phyloP scores from a whole-genome alignment of 2,113 vertebrate genomes.

The Rhinolophus ferrumequinum region DNA sequence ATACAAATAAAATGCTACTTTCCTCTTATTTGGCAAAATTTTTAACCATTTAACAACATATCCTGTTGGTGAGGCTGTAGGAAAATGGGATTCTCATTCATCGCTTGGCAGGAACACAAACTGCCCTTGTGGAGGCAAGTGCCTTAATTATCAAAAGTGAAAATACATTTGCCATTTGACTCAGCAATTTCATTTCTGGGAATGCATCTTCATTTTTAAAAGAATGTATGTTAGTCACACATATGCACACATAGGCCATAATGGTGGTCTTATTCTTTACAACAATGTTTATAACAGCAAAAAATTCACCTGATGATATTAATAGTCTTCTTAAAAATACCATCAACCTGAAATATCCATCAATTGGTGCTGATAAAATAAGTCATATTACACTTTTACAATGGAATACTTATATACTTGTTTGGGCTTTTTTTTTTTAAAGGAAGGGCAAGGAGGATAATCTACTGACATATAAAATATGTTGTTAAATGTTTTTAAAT shows the following conservation, averaged over 20 bases:
- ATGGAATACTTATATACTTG: not conserved
- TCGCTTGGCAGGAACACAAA: not conserved
- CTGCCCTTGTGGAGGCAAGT: not conserved
- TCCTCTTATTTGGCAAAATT: not conserved
- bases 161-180: not conserved
- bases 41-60: not conserved
- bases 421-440: not conserved
- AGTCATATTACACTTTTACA: not conserved
- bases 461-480: not conserved
- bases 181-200: not conserved
- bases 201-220: not conserved
- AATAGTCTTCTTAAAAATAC: conserved; percentile 29
- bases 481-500: not conserved
- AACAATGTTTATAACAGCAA: not conserved
- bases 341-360: not conserved
- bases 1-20: not conserved
- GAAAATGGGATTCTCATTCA: not conserved
- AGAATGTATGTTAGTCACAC: not conserved
- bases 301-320: not conserved
- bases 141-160: not conserved
- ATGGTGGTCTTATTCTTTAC: not conserved
- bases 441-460: not conserved
- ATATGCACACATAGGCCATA: not conserved
- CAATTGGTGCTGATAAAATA: not conserved
- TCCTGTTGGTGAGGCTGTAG: not conserved